phyloP scores from a whole-genome alignment of 2,113 vertebrate genomes.

The Upupa epops region DNA sequence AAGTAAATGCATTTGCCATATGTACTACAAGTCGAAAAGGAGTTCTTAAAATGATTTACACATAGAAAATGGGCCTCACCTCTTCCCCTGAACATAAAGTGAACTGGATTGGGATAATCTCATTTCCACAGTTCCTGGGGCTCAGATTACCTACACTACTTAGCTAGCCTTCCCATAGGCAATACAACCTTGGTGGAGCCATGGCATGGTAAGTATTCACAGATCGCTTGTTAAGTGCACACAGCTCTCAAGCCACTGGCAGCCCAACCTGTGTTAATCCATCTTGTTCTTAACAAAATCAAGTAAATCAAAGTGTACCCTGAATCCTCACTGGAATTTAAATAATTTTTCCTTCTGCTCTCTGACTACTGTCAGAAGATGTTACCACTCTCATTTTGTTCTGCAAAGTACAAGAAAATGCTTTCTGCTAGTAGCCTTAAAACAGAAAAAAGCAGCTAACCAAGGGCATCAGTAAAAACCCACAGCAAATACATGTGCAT shows the following conservation, averaged over 20 bases:
- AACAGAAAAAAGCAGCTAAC: neutral
- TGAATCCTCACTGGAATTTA: neutral
- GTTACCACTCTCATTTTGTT: neutral
- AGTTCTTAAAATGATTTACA: neutral
- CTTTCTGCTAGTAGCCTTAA: neutral
- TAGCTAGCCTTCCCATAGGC: neutral
- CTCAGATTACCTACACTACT: neutral
- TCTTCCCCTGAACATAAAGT: neutral
- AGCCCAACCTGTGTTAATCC: neutral
- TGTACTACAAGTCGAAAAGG: neutral
- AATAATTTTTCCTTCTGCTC: neutral
- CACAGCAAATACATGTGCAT: neutral
- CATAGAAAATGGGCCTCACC: rapidly evolving
- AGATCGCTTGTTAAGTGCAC: rapidly evolving
- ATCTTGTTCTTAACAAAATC: neutral
- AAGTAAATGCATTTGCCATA: neutral
- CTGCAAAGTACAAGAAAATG: neutral
- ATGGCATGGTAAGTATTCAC: neutral
- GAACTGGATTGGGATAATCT: neutral
- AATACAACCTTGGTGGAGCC: rapidly evolving
- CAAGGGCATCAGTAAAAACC: neutral
- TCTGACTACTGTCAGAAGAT: rapidly evolving
- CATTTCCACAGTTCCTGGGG: neutral
- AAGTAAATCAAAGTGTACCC: neutral
- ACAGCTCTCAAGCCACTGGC: neutral